Evolutionary conservation across 1,140 invertebrate species (phyloP), one percentile per base, ranked within the genome.

Genomic region (Musca vetustissima): DNA sequence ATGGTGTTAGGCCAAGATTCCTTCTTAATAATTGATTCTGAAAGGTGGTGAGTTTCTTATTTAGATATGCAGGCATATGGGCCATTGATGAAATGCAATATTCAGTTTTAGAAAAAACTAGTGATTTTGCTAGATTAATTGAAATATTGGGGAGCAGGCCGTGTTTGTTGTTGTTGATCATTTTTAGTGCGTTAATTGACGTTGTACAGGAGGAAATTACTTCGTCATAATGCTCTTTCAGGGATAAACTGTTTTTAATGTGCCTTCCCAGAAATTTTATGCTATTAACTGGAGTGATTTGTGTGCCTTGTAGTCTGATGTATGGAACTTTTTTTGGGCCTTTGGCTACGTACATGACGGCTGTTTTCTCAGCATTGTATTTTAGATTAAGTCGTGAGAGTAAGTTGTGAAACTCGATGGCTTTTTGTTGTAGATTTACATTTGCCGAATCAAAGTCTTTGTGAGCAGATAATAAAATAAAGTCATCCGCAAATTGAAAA

Each of bases 401-500:
- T 32, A 17, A 8, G 6, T 64, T 15, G 14, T 7, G 15, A 22
- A 64, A 36, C n/a, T 36, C n/a, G 7, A 2, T 36, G 6, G 36
- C 28, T 43, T 64, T 64, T 9, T 8, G 7, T 28, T 64, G 22
- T 1, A 64, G 4, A 21, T 43, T 64, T 15, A 8, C 4, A 4
- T 11, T 28, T 28, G 32, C 32, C 9, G 2, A 2, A 9, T 64
- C 59, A 36, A 36, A 36, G 21, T 19, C 15, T 19, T 43, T 64
- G n/a, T 64, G 4, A 4, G 17, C 22, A 43, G 28, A 43, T 11
- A 43, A 11, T 9, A 36, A 13, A 3, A 64, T 55, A 43, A 64
- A 64, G 21, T 64, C 59, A 43, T 64, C 59, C 13, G 59, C 59
- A 43, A 28, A 64, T 43, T 64, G 59, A 9, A 32, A 17, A 1